Base-by-base conservation (phyloP, 1,140 invertebrate genomes). In the Leptonema lineaticorne region DNA sequence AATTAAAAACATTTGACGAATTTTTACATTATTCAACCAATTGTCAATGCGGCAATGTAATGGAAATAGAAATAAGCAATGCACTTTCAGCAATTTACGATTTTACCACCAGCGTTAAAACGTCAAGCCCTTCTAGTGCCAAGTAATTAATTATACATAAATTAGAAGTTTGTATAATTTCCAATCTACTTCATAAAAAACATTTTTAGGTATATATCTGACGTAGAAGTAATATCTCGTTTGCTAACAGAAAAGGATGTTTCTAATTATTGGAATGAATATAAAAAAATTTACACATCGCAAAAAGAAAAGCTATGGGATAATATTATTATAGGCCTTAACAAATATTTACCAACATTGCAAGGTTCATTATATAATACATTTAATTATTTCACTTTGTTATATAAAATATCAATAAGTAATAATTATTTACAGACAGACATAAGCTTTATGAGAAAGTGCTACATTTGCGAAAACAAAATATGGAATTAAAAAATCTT, bases 11-110 rank as follows among this genome's bases (percentile, higher is more conserved):
- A n/a, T n/a, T n/a, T n/a, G n/a, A n/a, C n/a, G n/a, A n/a, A n/a
- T n/a, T n/a, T n/a, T n/a, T n/a, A n/a, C n/a, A n/a, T n/a, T n/a
- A n/a, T n/a, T n/a, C n/a, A n/a, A n/a, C n/a, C n/a, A n/a, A n/a
- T n/a, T n/a, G n/a, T n/a, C n/a, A n/a, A n/a, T n/a, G n/a, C n/a
- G n/a, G n/a, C n/a, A n/a, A n/a, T n/a, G n/a, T n/a, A n/a, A n/a
- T n/a, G n/a, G n/a, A n/a, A n/a, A n/a, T n/a, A n/a, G n/a, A n/a
- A n/a, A n/a, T n/a, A n/a, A n/a, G n/a, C n/a, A n/a, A 83, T 74
- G 85, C 86, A 1, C 76, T 85, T 16, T 83, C 78, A 33, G 83
- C 83, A 14, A 75, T 88, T 20, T 82, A 79, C 72, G 84, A 86
- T 73, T 86, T 86, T 68, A 78, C 85, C 45, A 75, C 62, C 9